Base-by-base conservation (phyloP, 2,113 vertebrate genomes). In the Engystomops pustulosus region DNA sequence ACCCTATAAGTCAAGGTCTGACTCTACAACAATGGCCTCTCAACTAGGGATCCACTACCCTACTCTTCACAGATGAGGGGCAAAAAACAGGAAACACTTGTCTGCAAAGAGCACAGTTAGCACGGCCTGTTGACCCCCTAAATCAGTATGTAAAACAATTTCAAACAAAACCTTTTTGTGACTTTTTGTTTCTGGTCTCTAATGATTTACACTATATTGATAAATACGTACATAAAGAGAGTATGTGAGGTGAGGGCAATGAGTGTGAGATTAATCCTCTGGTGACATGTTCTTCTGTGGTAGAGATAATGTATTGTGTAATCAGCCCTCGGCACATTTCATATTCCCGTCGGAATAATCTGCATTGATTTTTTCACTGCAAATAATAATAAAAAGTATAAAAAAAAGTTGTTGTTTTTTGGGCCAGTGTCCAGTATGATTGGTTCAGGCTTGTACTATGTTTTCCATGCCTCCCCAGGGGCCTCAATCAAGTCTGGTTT, bases 371-470 rank as follows among this genome's bases (percentile, higher is more conserved):
- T 70, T 6, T 55, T 45, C 58, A 23, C 49, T 72, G 49, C 69
- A 45, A 27, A 23, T 58, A 81, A 58, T 81, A 72, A 49, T 30
- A 81, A n/a, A 81, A 71, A 72, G 80, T 71, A 49, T 27, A 34
- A 81, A 55, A 69, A 65, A 53, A 38, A 20, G 49, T 51, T 38
- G 41, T 27, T 47, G 7, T 10, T 49, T 80, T 10, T 49, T 80
- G 80, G 51, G 25, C 25, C 38, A 0, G 38, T n/a, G 25, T 55
- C 68, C n/a, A 45, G 23, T 23, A 25, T 18, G 34, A 44, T 55
- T n/a, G 49, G 68, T 82, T 58, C 8, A 32, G 25, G 7, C 20
- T 10, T 11, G n/a, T 32, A 23, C 27, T 17, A n/a, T 74, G 68
- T 41, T 70, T 81, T 82, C 55, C 23, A 27, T 58, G 25, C 12